These are phyloP conservation scores for Hylaeus volcanicus DNA, from an alignment of 1,140 invertebrate genomes.

Conservation along the genomic window DNA sequence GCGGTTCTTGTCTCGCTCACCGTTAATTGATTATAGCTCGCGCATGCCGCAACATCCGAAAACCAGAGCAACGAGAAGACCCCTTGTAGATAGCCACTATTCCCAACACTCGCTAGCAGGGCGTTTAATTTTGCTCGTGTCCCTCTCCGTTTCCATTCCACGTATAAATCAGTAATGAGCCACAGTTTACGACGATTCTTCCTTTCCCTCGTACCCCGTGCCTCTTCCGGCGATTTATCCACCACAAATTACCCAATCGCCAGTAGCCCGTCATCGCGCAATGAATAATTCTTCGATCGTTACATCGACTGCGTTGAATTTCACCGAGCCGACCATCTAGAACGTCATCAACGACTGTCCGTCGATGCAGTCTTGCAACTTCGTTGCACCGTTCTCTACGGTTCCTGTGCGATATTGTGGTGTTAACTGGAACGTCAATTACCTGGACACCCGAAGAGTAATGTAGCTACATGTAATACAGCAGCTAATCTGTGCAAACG, in stretches of 20 bases:
- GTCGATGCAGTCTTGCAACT: no score
- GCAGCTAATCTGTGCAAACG: neutral
- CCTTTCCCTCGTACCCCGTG: neutral
- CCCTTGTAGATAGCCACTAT: neutral
- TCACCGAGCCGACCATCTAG: neutral
- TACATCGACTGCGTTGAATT: neutral
- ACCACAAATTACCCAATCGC: slow-evolving; percentile 73
- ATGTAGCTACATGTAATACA: neutral
- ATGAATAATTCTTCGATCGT: slow-evolving; percentile 69
- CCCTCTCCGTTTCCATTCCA: slow-evolving; percentile 42
- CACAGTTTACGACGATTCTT: slow-evolving; percentile 68
- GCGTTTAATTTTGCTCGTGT: slow-evolving; percentile 59
- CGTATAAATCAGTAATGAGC: slow-evolving; percentile 78
- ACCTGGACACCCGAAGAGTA: neutral
- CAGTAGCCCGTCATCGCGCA: slow-evolving; percentile 62
- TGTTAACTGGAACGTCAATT: neutral
- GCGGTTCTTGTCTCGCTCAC: slow-evolving; percentile 70
- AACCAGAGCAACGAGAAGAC: slow-evolving; percentile 43
- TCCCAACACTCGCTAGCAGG: neutral
- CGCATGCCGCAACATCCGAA: slow-evolving; percentile 62
- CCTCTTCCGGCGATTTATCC: slow-evolving; percentile 48
- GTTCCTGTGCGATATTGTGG: neutral
- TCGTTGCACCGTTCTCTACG: neutral
- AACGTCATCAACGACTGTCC: neutral
- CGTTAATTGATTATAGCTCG: slow-evolving; percentile 77